Base-by-base conservation (phyloP, 2,888 invertebrate species). In the Caenorhabditis angaria region DNA sequence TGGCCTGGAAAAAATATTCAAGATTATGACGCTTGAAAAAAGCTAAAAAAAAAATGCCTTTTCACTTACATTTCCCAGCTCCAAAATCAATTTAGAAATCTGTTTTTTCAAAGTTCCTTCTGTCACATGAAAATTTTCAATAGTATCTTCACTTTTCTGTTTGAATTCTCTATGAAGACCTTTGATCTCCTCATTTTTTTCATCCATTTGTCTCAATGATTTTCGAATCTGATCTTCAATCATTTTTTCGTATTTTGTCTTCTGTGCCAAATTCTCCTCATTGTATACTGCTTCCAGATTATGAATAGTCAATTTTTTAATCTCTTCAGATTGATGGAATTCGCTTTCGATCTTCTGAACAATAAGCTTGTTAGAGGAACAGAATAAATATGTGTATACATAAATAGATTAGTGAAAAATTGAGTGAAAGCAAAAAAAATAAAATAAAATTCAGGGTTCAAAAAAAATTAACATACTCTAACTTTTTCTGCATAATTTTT, bases 231-330 rank as follows among this genome's bases (percentile, higher is more conserved):
- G 75, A 50, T 75, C 77, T 54, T 75, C 70, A 56, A 75, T 65
- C 69, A 72, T 71, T 20, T 56, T 64, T 57, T 77, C 77, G 32
- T 69, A 75, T 60, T 67, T 72, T 20, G 50, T 64, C 41, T 70
- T 64, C 50, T 74, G 76, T 2, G 63, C 61, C 4, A 28, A 27
- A 51, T 54, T 72, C 41, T 80, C 80, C 20, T 75, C 68, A 24
- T 71, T 66, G 53, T 80, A 80, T n/a, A 80, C 50, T 29, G 62
- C 64, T 56, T 75, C 70, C 57, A 80, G 51, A 56, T 71, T 72
- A 6, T 62, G 28, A 20, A 80, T 72, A 3, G 75, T 77, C 12
- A 48, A 56, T n/a, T 61, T 70, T 28, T 76, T 75, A 8, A 70
- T 63, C 14, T 54, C 63, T 68, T 78, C 78, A 18, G 78, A 78